phyloP scores from a whole-genome alignment of 2,888 invertebrate genomes.

The Mechanitis messenoides region DNA sequence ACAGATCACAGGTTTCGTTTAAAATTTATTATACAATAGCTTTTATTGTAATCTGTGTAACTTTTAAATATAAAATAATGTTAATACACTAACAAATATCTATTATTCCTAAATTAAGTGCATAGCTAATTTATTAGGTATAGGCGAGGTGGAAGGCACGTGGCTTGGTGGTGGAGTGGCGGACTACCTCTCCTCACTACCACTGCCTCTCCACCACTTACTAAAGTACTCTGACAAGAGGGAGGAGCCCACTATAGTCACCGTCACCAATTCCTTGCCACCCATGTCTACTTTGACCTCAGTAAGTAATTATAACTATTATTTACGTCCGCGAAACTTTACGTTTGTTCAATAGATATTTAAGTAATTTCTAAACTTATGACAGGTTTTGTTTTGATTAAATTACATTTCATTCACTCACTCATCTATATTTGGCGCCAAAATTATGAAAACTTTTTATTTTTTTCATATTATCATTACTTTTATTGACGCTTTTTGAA shows the following conservation, averaged over 20 bases:
- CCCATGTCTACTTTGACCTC: slow-evolving; percentile 46
- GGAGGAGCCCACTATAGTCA: slow-evolving; percentile 76
- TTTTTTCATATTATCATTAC: too few relatives aligned
- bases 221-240: slow-evolving; percentile 89
- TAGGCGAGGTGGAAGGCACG: slow-evolving; percentile 65
- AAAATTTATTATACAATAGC: too few relatives aligned
- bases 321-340: too few relatives aligned
- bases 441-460: too few relatives aligned
- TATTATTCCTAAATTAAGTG: not conserved
- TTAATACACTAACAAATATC: not conserved
- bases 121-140: slow-evolving; percentile 42
- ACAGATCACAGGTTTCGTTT: too few relatives aligned
- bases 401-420: too few relatives aligned
- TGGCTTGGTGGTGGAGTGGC: slow-evolving; percentile 87
- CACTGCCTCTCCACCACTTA: slow-evolving; percentile 88
- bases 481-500: slow-evolving; percentile 23
- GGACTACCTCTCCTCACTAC: slow-evolving; percentile 89
- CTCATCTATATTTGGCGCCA: too few relatives aligned
- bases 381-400: too few relatives aligned
- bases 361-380: too few relatives aligned
- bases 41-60: too few relatives aligned
- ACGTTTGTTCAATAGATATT: too few relatives aligned
- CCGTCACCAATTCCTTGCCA: slow-evolving; percentile 56
- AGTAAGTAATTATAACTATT: slow-evolving; percentile 35
- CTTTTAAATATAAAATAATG: too few relatives aligned